A percentile compares a stretch with the other conserved stretches of the same genome.
phyloP scores from a whole-genome alignment of 2,797 vertebrate species.

The Chelon auratus region DNA sequence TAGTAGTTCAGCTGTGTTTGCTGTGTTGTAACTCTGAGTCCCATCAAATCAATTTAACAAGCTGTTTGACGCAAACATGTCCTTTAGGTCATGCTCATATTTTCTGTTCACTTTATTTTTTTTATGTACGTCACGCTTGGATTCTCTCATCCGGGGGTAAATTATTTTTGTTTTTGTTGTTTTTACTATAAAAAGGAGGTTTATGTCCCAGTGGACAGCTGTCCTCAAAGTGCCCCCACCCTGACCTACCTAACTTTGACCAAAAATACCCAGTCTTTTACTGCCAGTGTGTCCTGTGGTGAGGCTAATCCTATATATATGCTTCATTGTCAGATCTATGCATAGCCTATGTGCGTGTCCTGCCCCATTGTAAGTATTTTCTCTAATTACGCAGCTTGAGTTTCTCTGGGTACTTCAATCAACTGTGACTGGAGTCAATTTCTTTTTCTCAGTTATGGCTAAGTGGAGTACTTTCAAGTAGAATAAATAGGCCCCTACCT shows the following conservation, averaged over 20 bases:
- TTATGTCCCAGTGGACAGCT: slow-evolving; percentile 1
- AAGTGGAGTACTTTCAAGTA: too few species aligned
- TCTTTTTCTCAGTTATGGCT: too few species aligned
- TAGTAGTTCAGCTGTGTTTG: slow-evolving; percentile 11
- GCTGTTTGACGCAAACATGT: slow-evolving; percentile 4
- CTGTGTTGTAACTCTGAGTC: slow-evolving; percentile 9
- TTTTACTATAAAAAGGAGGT: slow-evolving; percentile 4
- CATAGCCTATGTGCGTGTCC: too few species aligned
- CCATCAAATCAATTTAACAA: slow-evolving; percentile 4
- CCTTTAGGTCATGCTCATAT: slow-evolving; percentile 3
- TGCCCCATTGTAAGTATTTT: too few species aligned
- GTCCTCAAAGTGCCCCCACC: not conserved
- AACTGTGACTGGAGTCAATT: too few species aligned
- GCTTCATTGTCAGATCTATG: too few species aligned
- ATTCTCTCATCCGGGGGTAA: not conserved
- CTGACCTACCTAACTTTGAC: not conserved
- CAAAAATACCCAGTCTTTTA: not conserved
- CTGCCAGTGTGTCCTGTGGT: not conserved
- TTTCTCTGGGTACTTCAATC: too few species aligned
- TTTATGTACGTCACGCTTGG: not conserved
- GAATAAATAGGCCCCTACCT: too few species aligned
- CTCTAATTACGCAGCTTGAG: too few species aligned
- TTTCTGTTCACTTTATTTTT: slow-evolving; percentile 7
- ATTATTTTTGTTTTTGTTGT: slow-evolving; percentile 3
- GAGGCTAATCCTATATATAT: too few species aligned